Evolutionary conservation across 2,888 invertebrate genomes (phyloP), one percentile per base, ranked within the genome.

Genomic region (Caradrina kadenii): DNA sequence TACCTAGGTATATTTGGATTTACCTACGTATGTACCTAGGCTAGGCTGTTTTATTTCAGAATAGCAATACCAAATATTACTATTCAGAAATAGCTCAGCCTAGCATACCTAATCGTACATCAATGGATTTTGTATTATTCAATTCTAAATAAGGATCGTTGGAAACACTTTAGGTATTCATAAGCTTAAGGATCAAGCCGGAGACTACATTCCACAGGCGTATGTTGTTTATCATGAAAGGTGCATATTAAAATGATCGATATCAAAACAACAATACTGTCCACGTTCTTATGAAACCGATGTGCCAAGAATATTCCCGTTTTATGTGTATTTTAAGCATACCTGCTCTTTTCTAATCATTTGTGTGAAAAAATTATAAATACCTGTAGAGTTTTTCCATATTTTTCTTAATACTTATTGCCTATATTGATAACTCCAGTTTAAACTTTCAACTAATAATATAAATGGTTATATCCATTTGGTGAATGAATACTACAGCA

Each of bases 161-260:
- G 60, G 49, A 63, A 63, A 63, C 56, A 58, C 69, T 63, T 68
- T 69, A 79, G 69, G 69, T 73, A 79, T 79, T 69, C 73, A 66
- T 73, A 79, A 69, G 63, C 67, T 60, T 67, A 59, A 76, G 69
- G 69, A 73, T 76, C 79, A 65, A 73, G 64, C 55, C 56, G 69
- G n/a, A 56, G 63, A 68, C 80, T 50, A 67, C 69, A 80, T 81
- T 65, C 82, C 79, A 65, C 48, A 68, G 67, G 52, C 49, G 52
- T 67, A 54, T 72, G 77, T 80, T 59, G 77, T 80, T 76, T 72
- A 68, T 72, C 63, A 76, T 66, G 65, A 63, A 62, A 68, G 61
- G 65, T 63, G 72, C 59, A 68, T 79, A 80, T 71, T 80, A 76
- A 76, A 76, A 79, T 65, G 69, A 79, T 73, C 69, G 68, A 72